A percentile compares a stretch with the other conserved stretches of the same genome.
phyloP scores from a whole-genome alignment of 2,888 invertebrate genomes.

The Phortica magna region DNA sequence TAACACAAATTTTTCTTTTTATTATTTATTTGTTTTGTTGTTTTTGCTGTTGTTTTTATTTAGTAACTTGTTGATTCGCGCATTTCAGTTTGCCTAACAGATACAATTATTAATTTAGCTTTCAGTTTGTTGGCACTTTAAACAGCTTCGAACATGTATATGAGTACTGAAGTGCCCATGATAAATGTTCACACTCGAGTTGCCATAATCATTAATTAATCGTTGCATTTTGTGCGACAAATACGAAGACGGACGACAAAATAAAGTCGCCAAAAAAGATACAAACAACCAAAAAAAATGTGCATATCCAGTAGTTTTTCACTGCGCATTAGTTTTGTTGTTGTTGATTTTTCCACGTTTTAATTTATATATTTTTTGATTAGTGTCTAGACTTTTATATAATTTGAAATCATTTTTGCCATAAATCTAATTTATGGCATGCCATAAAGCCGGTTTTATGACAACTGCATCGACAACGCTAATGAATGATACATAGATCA shows the following conservation, averaged over 20 bases:
- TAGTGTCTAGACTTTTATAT: constrained; percentile 49
- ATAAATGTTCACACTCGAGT: constrained; percentile 59
- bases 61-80: background rate
- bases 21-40: background rate
- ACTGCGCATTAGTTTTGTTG: too few relatives aligned
- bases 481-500: background rate
- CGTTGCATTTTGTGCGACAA: constrained; percentile 45
- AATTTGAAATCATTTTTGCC: constrained; percentile 19
- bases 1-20: background rate
- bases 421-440: constrained; percentile 28
- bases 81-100: constrained; percentile 22
- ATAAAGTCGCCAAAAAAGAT: background rate
- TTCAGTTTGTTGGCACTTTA: constrained; percentile 28
- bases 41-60: background rate
- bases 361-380: constrained; percentile 36
- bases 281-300: background rate
- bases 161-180: constrained; percentile 39
- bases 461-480: background rate
- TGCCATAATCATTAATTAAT: constrained; percentile 60
- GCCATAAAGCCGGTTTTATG: constrained; percentile 36
- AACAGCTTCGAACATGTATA: too few relatives aligned
- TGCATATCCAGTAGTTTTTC: background rate
- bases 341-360: background rate
- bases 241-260: background rate
- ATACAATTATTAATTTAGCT: constrained; percentile 45